Conservation (phyloP, 2,888 invertebrate genomes). For the Steromphala cineraria region DNA sequence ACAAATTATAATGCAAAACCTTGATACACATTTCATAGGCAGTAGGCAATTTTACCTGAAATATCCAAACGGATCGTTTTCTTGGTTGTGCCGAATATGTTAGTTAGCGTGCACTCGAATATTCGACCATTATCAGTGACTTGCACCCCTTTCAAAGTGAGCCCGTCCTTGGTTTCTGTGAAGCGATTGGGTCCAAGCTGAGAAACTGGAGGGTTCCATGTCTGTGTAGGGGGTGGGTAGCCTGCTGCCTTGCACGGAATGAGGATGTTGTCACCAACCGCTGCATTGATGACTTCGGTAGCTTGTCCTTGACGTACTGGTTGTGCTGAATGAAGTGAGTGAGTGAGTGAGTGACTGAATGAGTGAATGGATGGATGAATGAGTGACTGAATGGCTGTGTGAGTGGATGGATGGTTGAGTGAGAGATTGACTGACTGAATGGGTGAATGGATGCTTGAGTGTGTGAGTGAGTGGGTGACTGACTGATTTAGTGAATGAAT, state of each 20-base stretch:
- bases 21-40: too few species aligned
- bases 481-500: too few species aligned
- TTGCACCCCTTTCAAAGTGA: not conserved
- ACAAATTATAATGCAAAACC: too few species aligned
- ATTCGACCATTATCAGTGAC: not conserved
- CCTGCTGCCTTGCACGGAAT: conserved; percentile 6
- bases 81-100: not conserved
- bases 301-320: not conserved
- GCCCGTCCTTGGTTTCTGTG: not conserved
- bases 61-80: not conserved
- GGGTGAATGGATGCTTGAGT: too few species aligned
- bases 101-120: not conserved
- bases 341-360: too few species aligned
- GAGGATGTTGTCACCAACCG: not conserved
- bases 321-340: not conserved
- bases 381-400: too few species aligned
- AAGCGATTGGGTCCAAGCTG: not conserved
- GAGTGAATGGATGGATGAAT: too few species aligned
- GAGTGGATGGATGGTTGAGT: too few species aligned
- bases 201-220: not conserved
- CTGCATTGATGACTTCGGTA: not conserved
- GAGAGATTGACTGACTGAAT: too few species aligned
- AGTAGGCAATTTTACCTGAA: not conserved
- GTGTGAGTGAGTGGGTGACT: too few species aligned
- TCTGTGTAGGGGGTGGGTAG: not conserved